A percentile compares a stretch with the other conserved stretches of the same genome.
These are phyloP conservation scores for Patella pellucida DNA, from an alignment of 2,888 invertebrate genomes.

Conservation along the genomic window DNA sequence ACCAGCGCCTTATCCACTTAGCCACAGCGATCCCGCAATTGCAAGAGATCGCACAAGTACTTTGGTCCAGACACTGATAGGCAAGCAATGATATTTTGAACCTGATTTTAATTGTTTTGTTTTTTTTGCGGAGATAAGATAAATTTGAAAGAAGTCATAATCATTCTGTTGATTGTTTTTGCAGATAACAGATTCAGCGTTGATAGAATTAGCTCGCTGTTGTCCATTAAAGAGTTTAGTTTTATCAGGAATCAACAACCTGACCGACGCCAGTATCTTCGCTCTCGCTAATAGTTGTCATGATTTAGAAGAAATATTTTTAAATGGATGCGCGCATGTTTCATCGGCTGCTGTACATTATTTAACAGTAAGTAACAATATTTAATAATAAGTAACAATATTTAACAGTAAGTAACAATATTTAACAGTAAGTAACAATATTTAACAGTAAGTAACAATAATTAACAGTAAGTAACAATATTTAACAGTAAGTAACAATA, in stretches of 20 bases:
- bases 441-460: neutral
- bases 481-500: neutral
- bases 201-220: slow-evolving; percentile 56
- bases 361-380: slow-evolving; percentile 52
- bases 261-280: slow-evolving; percentile 66
- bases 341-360: slow-evolving; percentile 59
- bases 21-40: too few species aligned
- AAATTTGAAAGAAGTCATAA: too few species aligned
- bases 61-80: too few species aligned
- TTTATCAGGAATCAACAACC: slow-evolving; percentile 60
- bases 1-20: too few species aligned
- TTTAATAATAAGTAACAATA: neutral
- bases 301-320: slow-evolving; percentile 62
- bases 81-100: too few species aligned
- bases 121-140: too few species aligned
- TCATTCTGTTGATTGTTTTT: slow-evolving; percentile 8
- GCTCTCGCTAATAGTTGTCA: slow-evolving; percentile 65
- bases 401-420: neutral
- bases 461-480: neutral
- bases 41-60: too few species aligned
- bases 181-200: slow-evolving; percentile 63
- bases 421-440: neutral
- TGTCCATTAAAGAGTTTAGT: slow-evolving; percentile 55
- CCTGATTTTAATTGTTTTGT: too few species aligned
- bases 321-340: slow-evolving; percentile 65